A percentile compares a stretch with the other conserved stretches of the same genome.
Evolutionary conservation across 2,113 vertebrate species (phyloP).

Genomic region (Platysternon megacephalum): DNA sequence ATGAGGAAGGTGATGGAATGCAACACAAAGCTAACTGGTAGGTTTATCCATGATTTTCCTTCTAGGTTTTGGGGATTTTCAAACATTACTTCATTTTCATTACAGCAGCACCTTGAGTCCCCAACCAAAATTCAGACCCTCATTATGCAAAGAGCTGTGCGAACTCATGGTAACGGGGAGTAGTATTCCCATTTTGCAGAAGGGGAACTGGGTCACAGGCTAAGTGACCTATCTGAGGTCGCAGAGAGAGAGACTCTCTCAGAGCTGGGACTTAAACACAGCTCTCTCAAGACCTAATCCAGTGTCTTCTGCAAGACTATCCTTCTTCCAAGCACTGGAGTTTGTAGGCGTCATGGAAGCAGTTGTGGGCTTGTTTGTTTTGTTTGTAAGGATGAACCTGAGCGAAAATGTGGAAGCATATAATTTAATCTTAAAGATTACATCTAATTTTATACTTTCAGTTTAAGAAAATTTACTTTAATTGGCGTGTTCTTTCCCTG

Average conservation of each 20-base stretch:
- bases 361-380: background rate
- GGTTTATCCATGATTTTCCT: background rate
- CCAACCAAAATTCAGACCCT: background rate
- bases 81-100: background rate
- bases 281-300: rapidly evolving
- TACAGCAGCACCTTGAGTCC: background rate
- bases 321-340: background rate
- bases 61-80: background rate
- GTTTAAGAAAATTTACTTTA: rapidly evolving
- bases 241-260: background rate
- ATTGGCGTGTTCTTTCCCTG: background rate
- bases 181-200: background rate
- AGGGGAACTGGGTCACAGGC: background rate
- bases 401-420: background rate
- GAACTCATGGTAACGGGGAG: background rate
- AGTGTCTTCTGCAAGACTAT: background rate
- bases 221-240: background rate
- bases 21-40: background rate
- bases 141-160: background rate
- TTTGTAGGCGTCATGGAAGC: background rate
- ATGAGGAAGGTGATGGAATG: rapidly evolving
- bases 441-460: background rate
- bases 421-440: background rate
- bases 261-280: background rate
- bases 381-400: background rate